Percentiles rank a stretch among this genome's conserved stretches.
Conservation (phyloP, 2,113 vertebrate genomes). For the Sarotherodon lohbergeri region DNA sequence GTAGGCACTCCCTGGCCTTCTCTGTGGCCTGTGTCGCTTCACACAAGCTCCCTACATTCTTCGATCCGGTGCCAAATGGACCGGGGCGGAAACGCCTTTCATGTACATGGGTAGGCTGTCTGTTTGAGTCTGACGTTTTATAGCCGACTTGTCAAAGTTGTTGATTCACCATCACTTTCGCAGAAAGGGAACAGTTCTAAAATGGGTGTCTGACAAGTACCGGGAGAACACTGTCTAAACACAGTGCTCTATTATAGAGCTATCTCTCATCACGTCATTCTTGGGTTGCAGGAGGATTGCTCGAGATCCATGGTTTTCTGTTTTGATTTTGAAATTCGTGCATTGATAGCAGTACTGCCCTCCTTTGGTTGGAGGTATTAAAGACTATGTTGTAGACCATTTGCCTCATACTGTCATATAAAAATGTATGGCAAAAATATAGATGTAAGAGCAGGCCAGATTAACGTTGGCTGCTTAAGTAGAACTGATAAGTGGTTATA, state of each 20-base stretch:
- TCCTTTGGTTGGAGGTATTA: neutral
- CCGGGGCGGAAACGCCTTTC: conserved; percentile 62
- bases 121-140: conserved; percentile 53
- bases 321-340: neutral
- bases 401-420: neutral
- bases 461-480: neutral
- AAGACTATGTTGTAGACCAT: neutral
- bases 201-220: conserved; percentile 67
- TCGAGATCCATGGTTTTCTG: neutral
- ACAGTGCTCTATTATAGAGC: conserved; percentile 57
- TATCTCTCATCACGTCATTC: conserved; percentile 28
- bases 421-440: neutral
- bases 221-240: conserved; percentile 64
- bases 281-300: neutral
- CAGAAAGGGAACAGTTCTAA: conserved; percentile 46
- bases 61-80: conserved; percentile 64
- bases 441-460: neutral
- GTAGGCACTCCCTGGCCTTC: conserved; percentile 14
- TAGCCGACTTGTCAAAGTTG: conserved; percentile 62
- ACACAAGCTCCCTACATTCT: conserved; percentile 64
- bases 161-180: conserved; percentile 65
- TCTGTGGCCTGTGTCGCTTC: conserved; percentile 36
- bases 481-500: neutral
- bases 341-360: neutral
- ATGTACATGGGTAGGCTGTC: conserved; percentile 41